Evolutionary conservation across 1,140 invertebrate species (phyloP).

Genomic region (Calephelis virginiensis): DNA sequence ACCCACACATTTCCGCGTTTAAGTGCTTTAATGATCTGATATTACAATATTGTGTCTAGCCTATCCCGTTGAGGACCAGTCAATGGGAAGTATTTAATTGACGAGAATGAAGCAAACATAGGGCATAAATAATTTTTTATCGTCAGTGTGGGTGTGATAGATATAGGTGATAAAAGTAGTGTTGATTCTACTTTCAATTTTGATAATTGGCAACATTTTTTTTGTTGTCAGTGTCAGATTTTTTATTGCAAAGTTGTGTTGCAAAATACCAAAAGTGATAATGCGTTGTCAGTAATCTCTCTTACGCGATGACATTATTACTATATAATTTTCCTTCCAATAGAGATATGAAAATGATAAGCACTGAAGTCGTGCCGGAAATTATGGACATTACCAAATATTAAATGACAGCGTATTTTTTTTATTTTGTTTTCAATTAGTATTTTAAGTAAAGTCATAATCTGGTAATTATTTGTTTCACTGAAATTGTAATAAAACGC

Average conservation of each 20-base stretch:
- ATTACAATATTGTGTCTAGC: constrained; percentile 66
- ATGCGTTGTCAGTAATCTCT: no score
- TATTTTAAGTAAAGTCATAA: no score
- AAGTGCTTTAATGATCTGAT: constrained; percentile 70
- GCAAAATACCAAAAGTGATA: background rate
- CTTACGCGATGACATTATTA: no score
- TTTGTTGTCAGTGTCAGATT: constrained; percentile 17
- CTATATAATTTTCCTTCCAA: no score
- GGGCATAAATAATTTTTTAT: constrained; percentile 49
- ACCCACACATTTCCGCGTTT: constrained; percentile 75
- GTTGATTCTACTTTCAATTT: constrained; percentile 42
- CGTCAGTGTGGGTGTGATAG: constrained; percentile 37
- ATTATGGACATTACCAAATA: no score
- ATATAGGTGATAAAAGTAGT: constrained; percentile 37
- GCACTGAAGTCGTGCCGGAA: no score
- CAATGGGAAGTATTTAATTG: constrained; percentile 58
- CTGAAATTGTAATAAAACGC: no score
- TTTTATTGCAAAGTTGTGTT: no score
- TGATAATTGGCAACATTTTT: constrained; percentile 31
- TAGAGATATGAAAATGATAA: no score
- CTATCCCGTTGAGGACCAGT: constrained; percentile 49
- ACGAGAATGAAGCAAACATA: constrained; percentile 45
- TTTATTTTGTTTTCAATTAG: no score
- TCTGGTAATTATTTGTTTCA: no score
- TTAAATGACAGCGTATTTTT: no score